A percentile compares a stretch with the other conserved stretches of the same genome.
These are phyloP conservation scores for Hylaeus volcanicus DNA, from an alignment of 1,140 invertebrate genomes.

Conservation along the genomic window DNA sequence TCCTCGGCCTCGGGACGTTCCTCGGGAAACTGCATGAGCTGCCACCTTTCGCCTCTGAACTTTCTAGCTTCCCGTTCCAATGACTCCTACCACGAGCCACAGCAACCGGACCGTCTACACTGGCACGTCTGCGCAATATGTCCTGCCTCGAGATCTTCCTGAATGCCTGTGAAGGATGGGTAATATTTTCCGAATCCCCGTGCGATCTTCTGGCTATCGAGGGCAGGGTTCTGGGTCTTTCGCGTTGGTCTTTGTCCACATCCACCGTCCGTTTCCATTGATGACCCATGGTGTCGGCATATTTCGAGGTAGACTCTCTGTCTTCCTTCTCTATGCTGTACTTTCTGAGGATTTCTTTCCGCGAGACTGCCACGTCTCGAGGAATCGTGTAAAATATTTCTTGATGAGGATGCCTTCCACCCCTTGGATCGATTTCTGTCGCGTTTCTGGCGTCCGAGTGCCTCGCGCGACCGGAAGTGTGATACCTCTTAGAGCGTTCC, in stretches of 20 bases:
- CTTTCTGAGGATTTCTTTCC: conserved; percentile 69
- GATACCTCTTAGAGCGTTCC: conserved; percentile 46
- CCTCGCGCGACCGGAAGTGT: conserved; percentile 34
- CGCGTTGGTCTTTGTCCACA: conserved; percentile 36
- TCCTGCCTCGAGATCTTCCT: conserved; percentile 73
- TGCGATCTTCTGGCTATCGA: conserved; percentile 58
- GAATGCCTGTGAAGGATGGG: conserved; percentile 24
- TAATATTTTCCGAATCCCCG: conserved; percentile 30
- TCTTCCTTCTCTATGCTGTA: conserved; percentile 58
- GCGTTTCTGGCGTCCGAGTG: neutral
- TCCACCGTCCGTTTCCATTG: conserved; percentile 33
- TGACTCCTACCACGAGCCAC: neutral
- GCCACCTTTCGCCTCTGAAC: conserved; percentile 42
- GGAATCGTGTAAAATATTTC: conserved; percentile 51
- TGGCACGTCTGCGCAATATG: conserved; percentile 71
- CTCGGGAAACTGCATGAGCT: conserved; percentile 28
- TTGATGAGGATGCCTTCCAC: neutral
- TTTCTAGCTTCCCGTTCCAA: conserved; percentile 37
- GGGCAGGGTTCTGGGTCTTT: conserved; percentile 71
- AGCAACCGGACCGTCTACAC: conserved; percentile 51
- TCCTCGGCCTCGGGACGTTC: conserved; percentile 43
- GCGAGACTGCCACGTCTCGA: conserved; percentile 58
- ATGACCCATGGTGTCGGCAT: conserved; percentile 54
- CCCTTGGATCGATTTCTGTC: neutral
- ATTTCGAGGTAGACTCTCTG: conserved; percentile 42